These are phyloP conservation scores for Sebastiscus tertius DNA, from an alignment of 2,797 vertebrate species.

Conservation along the genomic window DNA sequence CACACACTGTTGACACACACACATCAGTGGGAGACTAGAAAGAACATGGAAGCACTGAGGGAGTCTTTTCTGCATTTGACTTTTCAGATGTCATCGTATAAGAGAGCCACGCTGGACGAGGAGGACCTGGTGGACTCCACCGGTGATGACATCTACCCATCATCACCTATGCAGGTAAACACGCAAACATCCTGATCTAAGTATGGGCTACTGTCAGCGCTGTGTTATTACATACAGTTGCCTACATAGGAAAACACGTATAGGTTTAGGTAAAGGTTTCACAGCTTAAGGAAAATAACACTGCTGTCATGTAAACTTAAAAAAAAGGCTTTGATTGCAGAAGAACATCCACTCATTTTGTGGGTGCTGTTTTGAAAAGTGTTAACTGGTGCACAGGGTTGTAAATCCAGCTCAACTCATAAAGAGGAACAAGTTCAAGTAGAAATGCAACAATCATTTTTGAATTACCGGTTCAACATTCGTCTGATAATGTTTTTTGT, in stretches of 20 bases:
- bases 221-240: not conserved
- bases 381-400: not conserved
- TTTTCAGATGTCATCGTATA: conserved; percentile 96
- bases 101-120: conserved; percentile 93
- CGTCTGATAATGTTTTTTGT: not conserved
- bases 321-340: not conserved
- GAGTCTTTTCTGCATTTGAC: conserved; percentile 87
- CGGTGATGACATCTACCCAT: conserved; percentile 88
- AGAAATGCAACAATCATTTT: not conserved
- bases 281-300: not conserved
- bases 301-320: not conserved
- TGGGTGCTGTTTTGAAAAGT: not conserved
- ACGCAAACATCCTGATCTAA: not conserved
- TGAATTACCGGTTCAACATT: not conserved
- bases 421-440: not conserved
- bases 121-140: conserved; percentile 92
- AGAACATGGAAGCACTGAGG: conserved; percentile 88
- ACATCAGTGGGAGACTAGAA: conserved; percentile 2
- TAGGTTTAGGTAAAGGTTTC: not conserved
- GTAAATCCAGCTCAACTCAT: not conserved
- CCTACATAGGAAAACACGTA: not conserved
- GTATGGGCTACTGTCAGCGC: not conserved
- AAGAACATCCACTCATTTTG: not conserved
- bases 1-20: conserved; percentile 13
- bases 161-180: conserved; percentile 89